Percentiles rank a stretch among this genome's conserved stretches.
Evolutionary conservation across 1,140 invertebrate species (phyloP).

Genomic region (Palaemon carinicauda): DNA sequence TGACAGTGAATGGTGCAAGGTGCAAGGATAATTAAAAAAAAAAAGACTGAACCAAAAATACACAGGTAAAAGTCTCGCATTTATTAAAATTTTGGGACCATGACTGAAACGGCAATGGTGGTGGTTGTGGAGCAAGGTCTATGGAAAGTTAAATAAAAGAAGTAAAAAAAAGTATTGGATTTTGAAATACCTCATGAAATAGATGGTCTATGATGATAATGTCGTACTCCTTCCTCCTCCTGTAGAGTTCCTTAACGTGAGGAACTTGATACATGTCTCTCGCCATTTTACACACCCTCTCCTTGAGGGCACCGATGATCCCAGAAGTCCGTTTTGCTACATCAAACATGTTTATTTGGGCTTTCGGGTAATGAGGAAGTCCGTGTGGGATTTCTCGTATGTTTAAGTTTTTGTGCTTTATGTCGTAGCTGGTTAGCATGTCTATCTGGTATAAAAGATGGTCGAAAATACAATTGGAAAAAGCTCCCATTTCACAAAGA

Average conservation of each 20-base stretch:
- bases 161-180: not conserved
- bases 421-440: not conserved
- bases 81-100: too few relatives aligned
- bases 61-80: too few relatives aligned
- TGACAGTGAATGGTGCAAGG: too few relatives aligned
- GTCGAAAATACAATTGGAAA: too few relatives aligned
- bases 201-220: not conserved
- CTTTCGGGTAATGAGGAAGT: not conserved
- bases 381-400: not conserved
- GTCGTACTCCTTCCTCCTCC: slow-evolving; percentile 36
- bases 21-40: too few relatives aligned
- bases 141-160: too few relatives aligned
- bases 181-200: not conserved
- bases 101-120: too few relatives aligned
- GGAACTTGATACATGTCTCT: slow-evolving; percentile 25
- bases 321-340: not conserved
- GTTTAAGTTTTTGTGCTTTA: not conserved
- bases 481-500: too few relatives aligned
- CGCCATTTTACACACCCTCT: slow-evolving; percentile 1
- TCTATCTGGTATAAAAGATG: not conserved
- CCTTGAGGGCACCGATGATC: not conserved
- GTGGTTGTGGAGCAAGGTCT: too few relatives aligned
- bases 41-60: too few relatives aligned
- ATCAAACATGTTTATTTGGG: not conserved
- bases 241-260: slow-evolving; percentile 9